Evolutionary conservation across 2,797 vertebrate species (phyloP).

Genomic region (Tragopan temminckii): DNA sequence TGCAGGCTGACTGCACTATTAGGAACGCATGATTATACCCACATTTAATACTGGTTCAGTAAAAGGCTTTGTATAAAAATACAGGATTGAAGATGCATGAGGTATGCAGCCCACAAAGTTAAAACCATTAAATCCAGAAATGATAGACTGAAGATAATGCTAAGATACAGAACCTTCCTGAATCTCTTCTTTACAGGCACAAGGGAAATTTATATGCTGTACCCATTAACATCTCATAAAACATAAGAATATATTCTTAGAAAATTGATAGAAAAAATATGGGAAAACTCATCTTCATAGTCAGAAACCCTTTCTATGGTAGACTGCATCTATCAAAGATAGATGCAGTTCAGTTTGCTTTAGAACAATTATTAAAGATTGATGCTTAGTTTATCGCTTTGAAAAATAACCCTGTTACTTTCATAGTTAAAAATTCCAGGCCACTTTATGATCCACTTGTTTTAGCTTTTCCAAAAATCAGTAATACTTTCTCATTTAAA

Average conservation of each 20-base stretch:
- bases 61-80: not conserved
- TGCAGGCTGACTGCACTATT: not conserved
- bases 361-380: not conserved
- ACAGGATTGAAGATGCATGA: not conserved
- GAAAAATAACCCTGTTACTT: not conserved
- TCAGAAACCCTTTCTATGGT: not conserved
- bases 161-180: not conserved
- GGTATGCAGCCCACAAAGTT: too few species aligned
- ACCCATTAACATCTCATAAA: not conserved
- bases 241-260: not conserved
- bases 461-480: not conserved
- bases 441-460: fast-evolving
- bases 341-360: not conserved
- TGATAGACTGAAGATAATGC: not conserved
- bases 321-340: not conserved
- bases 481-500: not conserved
- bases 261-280: not conserved
- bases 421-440: not conserved
- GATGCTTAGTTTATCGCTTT: not conserved
- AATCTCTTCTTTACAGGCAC: not conserved
- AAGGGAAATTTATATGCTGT: not conserved
- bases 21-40: not conserved
- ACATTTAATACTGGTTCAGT: not conserved
- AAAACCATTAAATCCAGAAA: too few species aligned
- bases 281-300: not conserved